phyloP scores from a whole-genome alignment of 2,113 vertebrate species.

The Alosa alosa region DNA sequence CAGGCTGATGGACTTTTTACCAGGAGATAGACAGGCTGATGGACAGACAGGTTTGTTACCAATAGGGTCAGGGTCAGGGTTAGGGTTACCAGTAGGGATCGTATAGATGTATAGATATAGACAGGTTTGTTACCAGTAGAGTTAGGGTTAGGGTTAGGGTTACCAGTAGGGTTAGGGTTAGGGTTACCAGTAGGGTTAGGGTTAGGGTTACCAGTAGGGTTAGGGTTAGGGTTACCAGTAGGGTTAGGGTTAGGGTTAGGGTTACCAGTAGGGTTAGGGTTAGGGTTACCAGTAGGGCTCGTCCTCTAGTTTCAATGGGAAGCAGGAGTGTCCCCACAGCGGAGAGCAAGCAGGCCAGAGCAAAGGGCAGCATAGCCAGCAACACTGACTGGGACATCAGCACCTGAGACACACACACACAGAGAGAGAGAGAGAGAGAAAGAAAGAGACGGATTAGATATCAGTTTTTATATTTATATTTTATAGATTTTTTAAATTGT shows the following conservation, averaged over 20 bases:
- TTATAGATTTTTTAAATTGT: too few species aligned
- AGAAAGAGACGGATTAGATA: not conserved
- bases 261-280: too few species aligned
- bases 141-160: not conserved
- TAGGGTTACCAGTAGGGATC: too few species aligned
- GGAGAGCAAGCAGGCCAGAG: slow-evolving; percentile 75
- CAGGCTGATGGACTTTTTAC: not conserved
- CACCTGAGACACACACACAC: slow-evolving; percentile 72
- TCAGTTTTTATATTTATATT: slow-evolving; percentile 4
- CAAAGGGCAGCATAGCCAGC: slow-evolving; percentile 80
- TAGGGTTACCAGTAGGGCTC: slow-evolving; percentile 65
- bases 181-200: too few species aligned
- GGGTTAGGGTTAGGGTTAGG: too few species aligned
- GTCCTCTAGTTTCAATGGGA: slow-evolving; percentile 90
- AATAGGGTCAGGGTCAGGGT: too few species aligned
- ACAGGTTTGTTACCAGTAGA: too few species aligned
- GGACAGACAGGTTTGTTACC: not conserved
- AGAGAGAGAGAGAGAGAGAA: not conserved
- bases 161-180: too few species aligned
- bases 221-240: not conserved
- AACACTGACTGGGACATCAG: slow-evolving; percentile 81
- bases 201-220: slow-evolving; percentile 55
- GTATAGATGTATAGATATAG: too few species aligned
- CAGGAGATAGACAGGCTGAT: too few species aligned
- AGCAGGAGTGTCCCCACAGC: slow-evolving; percentile 77